phyloP scores from a whole-genome alignment of 2,797 vertebrate genomes.

The Gadopsis marmoratus region DNA sequence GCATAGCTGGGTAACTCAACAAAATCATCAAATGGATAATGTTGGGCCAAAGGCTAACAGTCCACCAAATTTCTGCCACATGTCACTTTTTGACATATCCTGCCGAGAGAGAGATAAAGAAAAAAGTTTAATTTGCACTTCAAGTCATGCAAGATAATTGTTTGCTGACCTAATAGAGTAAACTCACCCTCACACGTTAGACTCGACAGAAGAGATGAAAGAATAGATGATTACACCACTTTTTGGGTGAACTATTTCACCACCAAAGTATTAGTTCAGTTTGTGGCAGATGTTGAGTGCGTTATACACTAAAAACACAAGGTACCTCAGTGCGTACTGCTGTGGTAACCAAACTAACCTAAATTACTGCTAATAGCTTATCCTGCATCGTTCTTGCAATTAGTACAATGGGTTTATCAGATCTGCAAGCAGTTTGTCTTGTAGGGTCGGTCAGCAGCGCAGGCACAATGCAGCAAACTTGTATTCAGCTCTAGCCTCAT shows the following conservation, averaged over 20 bases:
- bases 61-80: background rate
- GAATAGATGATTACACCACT: background rate
- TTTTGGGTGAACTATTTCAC: conserved; percentile 3
- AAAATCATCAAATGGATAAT: background rate
- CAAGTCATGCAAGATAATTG: background rate
- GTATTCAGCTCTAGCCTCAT: background rate
- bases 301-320: background rate
- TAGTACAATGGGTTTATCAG: conserved; percentile 12
- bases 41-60: background rate
- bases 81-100: background rate
- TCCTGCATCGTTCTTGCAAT: conserved; percentile 21
- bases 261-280: conserved; percentile 2
- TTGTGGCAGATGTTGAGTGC: background rate
- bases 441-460: conserved; percentile 1
- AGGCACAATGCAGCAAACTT: conserved; percentile 16
- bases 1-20: background rate
- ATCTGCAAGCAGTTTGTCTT: conserved; percentile 8
- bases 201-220: background rate
- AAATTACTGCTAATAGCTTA: conserved; percentile 3
- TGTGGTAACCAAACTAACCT: background rate
- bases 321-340: background rate
- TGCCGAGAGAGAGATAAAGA: background rate
- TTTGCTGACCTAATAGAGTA: background rate
- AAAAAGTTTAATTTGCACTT: background rate
- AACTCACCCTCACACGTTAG: background rate